Evolutionary conservation across 2,113 vertebrate genomes (phyloP).

Genomic region (Stomatorhinus ivindoensis): DNA sequence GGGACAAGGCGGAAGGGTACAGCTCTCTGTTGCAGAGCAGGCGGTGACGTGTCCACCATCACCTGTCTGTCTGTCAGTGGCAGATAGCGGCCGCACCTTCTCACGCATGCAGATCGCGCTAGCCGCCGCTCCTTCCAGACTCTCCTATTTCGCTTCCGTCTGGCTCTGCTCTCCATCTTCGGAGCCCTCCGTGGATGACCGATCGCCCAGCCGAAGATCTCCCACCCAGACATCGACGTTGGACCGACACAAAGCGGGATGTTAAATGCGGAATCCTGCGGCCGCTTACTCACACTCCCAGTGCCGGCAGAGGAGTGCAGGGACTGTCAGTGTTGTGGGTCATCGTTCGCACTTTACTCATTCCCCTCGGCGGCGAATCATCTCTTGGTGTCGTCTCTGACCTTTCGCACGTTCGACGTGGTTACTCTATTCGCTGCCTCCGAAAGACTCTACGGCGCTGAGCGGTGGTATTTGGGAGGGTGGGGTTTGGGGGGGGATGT

Average conservation of each 20-base stretch:
- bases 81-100: neutral
- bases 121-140: neutral
- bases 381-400: constrained; percentile 4
- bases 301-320: neutral
- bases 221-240: neutral
- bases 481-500: neutral
- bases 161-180: neutral
- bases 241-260: neutral
- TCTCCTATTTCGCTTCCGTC: neutral
- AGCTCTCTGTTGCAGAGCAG: neutral
- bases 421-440: constrained; percentile 7
- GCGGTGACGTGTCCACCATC: neutral
- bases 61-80: neutral
- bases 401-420: neutral
- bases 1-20: neutral
- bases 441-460: neutral
- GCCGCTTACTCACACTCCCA: neutral
- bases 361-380: neutral
- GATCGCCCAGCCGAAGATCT: neutral
- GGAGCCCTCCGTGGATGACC: neutral
- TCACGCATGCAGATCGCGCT: neutral
- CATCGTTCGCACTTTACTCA: constrained; percentile 5
- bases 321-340: constrained; percentile 1
- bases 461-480: neutral
- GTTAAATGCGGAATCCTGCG: neutral